phyloP scores from a whole-genome alignment of 1,140 invertebrate species.

The Potamilus streckersoni region DNA sequence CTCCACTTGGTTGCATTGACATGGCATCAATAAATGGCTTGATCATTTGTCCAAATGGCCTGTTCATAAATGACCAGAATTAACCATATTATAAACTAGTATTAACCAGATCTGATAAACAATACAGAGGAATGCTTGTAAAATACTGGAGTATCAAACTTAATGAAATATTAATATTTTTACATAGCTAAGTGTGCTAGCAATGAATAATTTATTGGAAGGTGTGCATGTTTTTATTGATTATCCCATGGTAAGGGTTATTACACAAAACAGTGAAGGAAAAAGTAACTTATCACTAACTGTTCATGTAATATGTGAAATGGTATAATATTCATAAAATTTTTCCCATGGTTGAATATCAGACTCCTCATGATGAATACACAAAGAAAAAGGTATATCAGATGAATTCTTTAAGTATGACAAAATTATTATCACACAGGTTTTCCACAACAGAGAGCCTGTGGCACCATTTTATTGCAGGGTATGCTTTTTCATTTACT shows the following conservation, averaged over 20 bases:
- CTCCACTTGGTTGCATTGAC: slow-evolving; percentile 57
- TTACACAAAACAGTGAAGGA: not conserved
- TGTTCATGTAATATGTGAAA: not conserved
- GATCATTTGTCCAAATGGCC: slow-evolving; percentile 64
- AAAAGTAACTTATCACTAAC: not conserved
- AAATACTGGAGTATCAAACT: not conserved
- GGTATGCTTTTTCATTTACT: too few species aligned
- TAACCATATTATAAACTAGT: not conserved
- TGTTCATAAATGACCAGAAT: slow-evolving; percentile 30
- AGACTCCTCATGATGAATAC: too few species aligned
- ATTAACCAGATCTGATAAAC: not conserved
- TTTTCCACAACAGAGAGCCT: too few species aligned
- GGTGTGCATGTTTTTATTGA: too few species aligned
- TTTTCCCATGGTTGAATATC: too few species aligned
- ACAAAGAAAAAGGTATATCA: too few species aligned
- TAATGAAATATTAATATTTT: not conserved
- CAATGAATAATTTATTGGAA: not conserved
- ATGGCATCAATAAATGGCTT: slow-evolving; percentile 61
- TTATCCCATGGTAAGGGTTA: too few species aligned
- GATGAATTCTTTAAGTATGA: too few species aligned
- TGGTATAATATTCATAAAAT: too few species aligned
- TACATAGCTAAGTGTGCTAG: not conserved
- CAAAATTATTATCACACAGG: too few species aligned
- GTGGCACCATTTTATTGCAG: too few species aligned
- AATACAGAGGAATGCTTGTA: not conserved